Percentiles rank a stretch among this genome's conserved stretches.
phyloP scores from a whole-genome alignment of 2,113 vertebrate species.

The Ceratotherium simum region DNA sequence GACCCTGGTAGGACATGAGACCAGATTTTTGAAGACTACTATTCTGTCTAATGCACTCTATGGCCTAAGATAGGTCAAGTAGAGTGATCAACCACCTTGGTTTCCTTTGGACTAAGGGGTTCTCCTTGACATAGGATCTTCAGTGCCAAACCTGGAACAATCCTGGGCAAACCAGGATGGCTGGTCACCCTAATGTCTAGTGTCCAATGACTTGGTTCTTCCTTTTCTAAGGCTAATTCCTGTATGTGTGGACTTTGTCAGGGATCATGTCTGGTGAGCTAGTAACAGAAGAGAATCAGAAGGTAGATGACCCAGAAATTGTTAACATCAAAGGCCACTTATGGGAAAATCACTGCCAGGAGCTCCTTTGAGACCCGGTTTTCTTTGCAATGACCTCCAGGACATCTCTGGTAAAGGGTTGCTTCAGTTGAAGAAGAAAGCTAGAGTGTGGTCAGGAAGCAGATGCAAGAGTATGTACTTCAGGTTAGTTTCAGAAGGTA shows the following conservation, averaged over 20 bases:
- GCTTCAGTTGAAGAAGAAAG: not conserved
- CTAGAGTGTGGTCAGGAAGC: not conserved
- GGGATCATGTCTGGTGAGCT: not conserved
- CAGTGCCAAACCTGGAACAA: not conserved
- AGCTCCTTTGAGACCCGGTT: not conserved
- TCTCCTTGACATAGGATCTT: not conserved
- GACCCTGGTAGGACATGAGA: not conserved
- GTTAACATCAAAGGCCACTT: not conserved
- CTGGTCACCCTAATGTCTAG: not conserved
- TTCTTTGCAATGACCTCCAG: conserved; percentile 11
- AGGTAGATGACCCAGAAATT: not conserved
- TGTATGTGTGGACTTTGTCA: not conserved
- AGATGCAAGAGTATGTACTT: not conserved
- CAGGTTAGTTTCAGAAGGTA: not conserved
- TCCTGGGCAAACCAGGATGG: not conserved
- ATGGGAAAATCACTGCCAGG: not conserved
- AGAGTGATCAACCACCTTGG: not conserved
- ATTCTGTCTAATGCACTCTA: not conserved
- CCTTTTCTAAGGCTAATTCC: not conserved
- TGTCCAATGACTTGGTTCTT: not conserved
- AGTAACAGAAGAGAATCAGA: conserved; percentile 12
- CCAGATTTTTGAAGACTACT: not conserved
- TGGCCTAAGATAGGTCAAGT: not conserved
- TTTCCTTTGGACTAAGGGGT: not conserved
- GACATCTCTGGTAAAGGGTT: not conserved